Conservation (phyloP, 2,113 vertebrate species). For the Pomatorhinus ruficollis region DNA sequence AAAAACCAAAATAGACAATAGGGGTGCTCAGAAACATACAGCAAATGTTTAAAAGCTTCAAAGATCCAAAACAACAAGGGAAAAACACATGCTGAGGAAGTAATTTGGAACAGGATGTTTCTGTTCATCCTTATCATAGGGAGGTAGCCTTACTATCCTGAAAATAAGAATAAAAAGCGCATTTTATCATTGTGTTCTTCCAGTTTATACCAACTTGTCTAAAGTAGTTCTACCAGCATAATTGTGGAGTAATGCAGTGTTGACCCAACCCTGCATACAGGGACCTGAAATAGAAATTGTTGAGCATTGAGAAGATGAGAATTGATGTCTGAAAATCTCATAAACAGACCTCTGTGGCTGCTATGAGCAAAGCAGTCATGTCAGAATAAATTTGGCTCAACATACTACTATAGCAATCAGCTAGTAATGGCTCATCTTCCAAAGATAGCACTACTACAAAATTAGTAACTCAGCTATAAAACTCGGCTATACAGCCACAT, state of each 20-base stretch:
- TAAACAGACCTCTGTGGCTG: neutral
- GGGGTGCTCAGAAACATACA: slow-evolving; percentile 35
- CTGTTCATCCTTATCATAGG: neutral
- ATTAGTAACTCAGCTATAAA: neutral
- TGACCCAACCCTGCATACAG: neutral
- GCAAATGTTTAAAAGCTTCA: slow-evolving; percentile 53
- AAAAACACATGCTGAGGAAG: slow-evolving; percentile 44
- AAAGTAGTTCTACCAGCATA: neutral
- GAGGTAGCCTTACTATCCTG: neutral
- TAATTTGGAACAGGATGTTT: neutral
- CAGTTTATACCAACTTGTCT: neutral
- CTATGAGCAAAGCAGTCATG: neutral
- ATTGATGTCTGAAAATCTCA: neutral
- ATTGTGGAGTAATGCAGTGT: neutral
- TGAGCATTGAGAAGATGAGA: neutral
- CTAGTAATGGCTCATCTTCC: neutral
- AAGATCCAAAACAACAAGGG: neutral
- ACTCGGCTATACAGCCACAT: neutral
- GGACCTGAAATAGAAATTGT: neutral
- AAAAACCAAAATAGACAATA: slow-evolving; percentile 48
- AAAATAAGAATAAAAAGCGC: neutral
- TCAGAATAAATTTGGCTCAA: neutral
- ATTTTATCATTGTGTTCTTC: neutral
- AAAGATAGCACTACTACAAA: neutral
- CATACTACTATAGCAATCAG: neutral